phyloP scores from a whole-genome alignment of 2,888 invertebrate species.

The Cephus pulcher region DNA sequence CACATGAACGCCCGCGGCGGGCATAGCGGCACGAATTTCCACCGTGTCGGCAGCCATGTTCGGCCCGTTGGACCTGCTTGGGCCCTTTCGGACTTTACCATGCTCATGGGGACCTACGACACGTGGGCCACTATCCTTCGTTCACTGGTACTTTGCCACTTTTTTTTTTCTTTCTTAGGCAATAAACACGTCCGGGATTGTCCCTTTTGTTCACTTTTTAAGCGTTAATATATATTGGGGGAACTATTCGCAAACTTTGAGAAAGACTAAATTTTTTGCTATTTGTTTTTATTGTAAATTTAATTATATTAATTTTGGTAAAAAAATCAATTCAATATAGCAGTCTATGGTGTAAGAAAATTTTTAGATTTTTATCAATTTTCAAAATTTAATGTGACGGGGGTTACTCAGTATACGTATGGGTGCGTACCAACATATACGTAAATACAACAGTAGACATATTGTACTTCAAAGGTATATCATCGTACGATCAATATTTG shows the following conservation, averaged over 20 bases:
- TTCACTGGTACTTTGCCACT: neutral
- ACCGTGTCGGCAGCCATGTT: neutral
- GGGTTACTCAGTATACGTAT: neutral
- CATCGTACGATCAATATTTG: neutral
- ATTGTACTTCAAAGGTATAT: neutral
- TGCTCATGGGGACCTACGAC: neutral
- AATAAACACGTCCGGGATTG: neutral
- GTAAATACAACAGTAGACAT: neutral
- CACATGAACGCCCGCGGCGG: slow-evolving; percentile 3
- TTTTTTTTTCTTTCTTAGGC: neutral
- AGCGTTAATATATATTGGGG: neutral
- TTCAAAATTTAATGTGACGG: neutral
- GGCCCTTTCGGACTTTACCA: neutral
- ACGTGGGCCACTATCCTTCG: neutral
- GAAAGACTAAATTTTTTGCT: neutral
- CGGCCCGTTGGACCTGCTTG: neutral
- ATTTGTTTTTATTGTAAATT: neutral
- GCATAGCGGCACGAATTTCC: slow-evolving; percentile 1
- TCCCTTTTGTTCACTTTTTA: neutral
- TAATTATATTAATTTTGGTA: neutral
- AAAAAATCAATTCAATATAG: neutral
- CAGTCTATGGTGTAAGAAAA: neutral
- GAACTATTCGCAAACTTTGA: neutral
- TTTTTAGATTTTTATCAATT: neutral
- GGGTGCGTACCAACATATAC: neutral